phyloP scores from a whole-genome alignment of 2,797 vertebrate species.

The Microchirus variegatus region DNA sequence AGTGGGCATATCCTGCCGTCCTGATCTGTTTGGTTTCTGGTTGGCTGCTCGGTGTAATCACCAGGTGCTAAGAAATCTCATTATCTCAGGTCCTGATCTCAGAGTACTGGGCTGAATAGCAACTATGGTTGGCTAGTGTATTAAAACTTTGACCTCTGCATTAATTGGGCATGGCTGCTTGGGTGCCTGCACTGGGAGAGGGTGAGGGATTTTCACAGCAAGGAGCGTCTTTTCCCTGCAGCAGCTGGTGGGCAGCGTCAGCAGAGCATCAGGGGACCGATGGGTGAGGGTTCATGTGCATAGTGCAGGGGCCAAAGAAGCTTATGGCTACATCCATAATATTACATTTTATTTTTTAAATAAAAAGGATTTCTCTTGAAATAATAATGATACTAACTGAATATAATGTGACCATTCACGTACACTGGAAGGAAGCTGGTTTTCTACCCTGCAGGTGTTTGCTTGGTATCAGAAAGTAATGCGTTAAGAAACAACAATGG shows the following conservation, averaged over 20 bases:
- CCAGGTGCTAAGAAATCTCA: slow-evolving; percentile 77
- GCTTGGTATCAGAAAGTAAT: too few relatives aligned
- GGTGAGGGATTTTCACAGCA: slow-evolving; percentile 28
- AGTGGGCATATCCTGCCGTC: slow-evolving; percentile 57
- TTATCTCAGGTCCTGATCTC: slow-evolving; percentile 76
- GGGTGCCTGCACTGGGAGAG: slow-evolving; percentile 15
- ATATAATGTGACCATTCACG: too few relatives aligned
- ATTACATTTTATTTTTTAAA: too few relatives aligned
- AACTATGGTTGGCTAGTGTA: slow-evolving; percentile 53
- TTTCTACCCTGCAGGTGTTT: too few relatives aligned
- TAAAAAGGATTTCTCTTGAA: too few relatives aligned
- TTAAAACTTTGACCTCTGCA: slow-evolving; percentile 75
- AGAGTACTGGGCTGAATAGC: slow-evolving; percentile 58
- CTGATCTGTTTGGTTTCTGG: slow-evolving; percentile 68
- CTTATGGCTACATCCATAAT: background rate
- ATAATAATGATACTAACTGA: background rate
- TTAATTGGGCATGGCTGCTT: slow-evolving; percentile 68
- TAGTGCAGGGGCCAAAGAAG: slow-evolving; percentile 15
- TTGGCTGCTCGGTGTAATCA: slow-evolving; percentile 74
- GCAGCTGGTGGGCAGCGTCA: slow-evolving; percentile 45
- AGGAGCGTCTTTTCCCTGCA: slow-evolving; percentile 18
- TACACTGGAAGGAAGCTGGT: too few relatives aligned
- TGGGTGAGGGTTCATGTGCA: slow-evolving; percentile 29
- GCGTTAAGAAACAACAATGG: too few relatives aligned
- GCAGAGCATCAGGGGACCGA: slow-evolving; percentile 12